A percentile compares a stretch with the other conserved stretches of the same genome.
Conservation (phyloP, 37 sponge, comb jelly and placozoan genomes). For the Dysidea cf. avara region DNA sequence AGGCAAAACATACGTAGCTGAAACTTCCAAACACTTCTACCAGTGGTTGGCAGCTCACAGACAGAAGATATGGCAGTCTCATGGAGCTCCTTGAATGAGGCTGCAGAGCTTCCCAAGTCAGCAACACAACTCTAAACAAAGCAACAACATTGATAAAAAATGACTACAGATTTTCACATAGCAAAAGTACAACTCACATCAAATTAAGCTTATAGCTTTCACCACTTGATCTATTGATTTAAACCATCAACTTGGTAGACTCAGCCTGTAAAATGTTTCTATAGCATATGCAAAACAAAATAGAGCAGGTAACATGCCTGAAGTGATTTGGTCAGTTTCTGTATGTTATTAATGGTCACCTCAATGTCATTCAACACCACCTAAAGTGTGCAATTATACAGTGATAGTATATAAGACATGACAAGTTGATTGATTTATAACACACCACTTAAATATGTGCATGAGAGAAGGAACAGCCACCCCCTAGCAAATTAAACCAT, state of each 20-base stretch:
- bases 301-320: conserved; percentile 21
- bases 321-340: conserved; percentile 55
- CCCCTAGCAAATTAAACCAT: no score
- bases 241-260: conserved; percentile 18
- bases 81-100: conserved; percentile 56
- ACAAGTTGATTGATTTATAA: background rate
- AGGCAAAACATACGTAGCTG: conserved; percentile 43
- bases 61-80: conserved; percentile 35
- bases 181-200: conserved; percentile 55
- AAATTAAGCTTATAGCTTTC: conserved; percentile 37
- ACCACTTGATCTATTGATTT: background rate
- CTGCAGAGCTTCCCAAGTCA: conserved; percentile 44
- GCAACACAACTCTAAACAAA: conserved; percentile 75
- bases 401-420: background rate
- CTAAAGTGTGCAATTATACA: conserved; percentile 30
- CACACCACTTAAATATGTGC: conserved; percentile 1
- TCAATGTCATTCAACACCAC: conserved; percentile 71
- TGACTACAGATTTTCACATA: background rate
- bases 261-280: conserved; percentile 17
- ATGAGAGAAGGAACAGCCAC: no score
- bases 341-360: conserved; percentile 66
- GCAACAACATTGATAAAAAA: background rate
- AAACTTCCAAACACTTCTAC: conserved; percentile 45
- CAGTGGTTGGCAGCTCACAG: conserved; percentile 28
- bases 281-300: background rate